Evolutionary conservation across 2,797 vertebrate species (phyloP).

Genomic region (Myioborus melanocephalus): DNA sequence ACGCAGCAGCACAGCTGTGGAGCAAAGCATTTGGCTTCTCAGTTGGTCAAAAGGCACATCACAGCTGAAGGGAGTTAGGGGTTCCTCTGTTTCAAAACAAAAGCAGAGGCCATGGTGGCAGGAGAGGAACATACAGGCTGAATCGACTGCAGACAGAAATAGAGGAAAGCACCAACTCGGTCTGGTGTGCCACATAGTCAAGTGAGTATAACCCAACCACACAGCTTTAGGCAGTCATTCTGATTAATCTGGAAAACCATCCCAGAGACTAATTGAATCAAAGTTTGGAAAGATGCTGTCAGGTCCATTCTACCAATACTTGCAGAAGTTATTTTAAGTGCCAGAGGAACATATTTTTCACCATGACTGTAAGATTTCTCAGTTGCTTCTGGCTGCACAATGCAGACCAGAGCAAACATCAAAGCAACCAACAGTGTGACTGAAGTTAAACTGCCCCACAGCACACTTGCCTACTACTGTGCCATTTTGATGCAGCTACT

Average conservation of each 20-base stretch:
- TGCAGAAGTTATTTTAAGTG: not conserved
- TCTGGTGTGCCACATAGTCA: accelerated
- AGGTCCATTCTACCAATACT: not conserved
- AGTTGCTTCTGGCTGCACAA: not conserved
- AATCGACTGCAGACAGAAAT: not conserved
- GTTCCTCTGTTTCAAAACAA: not conserved
- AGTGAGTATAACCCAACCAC: not conserved
- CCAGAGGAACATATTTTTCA: not conserved
- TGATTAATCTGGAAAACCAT: not conserved
- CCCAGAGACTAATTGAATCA: not conserved
- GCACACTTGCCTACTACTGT: not conserved
- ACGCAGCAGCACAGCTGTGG: not conserved
- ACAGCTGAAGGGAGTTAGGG: not conserved
- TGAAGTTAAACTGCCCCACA: not conserved
- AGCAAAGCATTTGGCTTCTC: not conserved
- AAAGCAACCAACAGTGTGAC: not conserved
- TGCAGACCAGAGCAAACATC: not conserved
- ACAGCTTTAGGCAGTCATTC: not conserved
- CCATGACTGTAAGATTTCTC: not conserved
- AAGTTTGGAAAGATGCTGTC: not conserved
- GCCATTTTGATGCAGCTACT: not conserved
- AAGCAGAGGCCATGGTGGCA: not conserved
- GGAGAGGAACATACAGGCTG: not conserved
- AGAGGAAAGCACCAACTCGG: not conserved
- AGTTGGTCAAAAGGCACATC: not conserved